These are phyloP conservation scores for Okamejei kenojei DNA, from an alignment of 2,797 vertebrate genomes.

Conservation along the genomic window DNA sequence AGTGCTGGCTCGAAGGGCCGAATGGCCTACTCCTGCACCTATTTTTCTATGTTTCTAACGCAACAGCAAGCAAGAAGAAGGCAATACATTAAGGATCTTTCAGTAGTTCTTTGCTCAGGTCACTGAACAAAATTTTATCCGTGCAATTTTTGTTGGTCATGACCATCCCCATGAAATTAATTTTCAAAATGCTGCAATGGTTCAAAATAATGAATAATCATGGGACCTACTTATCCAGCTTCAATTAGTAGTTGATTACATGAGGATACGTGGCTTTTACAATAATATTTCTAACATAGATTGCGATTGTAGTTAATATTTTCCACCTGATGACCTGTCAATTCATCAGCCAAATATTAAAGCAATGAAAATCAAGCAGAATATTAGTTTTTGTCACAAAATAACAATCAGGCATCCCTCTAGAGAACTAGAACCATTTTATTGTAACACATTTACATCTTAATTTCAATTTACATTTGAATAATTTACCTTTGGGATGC, in stretches of 20 bases:
- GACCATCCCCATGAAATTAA: background rate
- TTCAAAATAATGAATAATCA: background rate
- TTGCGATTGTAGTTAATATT: background rate
- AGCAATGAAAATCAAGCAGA: too few relatives aligned
- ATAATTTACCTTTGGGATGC: conserved; percentile 32
- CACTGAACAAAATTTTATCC: too few relatives aligned
- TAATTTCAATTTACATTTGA: conserved; percentile 29
- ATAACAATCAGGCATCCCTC: background rate
- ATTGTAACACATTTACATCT: conserved; percentile 28
- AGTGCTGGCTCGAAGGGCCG: too few relatives aligned
- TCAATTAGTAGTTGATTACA: background rate
- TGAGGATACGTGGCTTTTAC: background rate
- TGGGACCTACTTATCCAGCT: background rate
- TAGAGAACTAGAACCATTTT: conserved; percentile 14
- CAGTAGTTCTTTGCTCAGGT: too few relatives aligned
- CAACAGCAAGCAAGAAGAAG: too few relatives aligned
- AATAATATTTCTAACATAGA: background rate
- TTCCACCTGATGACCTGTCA: conserved; percentile 1
- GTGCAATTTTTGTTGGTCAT: background rate
- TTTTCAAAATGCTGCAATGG: background rate
- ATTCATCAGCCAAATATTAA: background rate
- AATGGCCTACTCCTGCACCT: too few relatives aligned
- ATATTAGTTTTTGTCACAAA: background rate
- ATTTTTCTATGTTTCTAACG: too few relatives aligned
- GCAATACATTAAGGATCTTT: too few relatives aligned